These are phyloP conservation scores for Mus caroli DNA, from an alignment of 2,797 vertebrate genomes.

Conservation along the genomic window DNA sequence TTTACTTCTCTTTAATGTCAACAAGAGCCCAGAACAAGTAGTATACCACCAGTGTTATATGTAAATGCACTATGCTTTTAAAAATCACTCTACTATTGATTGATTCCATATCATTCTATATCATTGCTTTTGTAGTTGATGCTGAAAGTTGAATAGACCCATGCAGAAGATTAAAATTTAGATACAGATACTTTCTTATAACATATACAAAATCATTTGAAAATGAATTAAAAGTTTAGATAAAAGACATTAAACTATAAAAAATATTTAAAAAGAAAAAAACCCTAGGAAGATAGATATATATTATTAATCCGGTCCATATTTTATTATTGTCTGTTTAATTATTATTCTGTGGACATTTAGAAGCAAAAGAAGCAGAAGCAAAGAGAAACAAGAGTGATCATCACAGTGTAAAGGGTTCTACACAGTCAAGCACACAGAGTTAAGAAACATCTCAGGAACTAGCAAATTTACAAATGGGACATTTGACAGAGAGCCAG, in stretches of 20 bases:
- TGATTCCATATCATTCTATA: no score
- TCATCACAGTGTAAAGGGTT: not conserved
- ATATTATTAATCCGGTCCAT: not conserved
- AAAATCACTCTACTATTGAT: no score
- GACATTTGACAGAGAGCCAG: not conserved
- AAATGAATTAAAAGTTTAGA: not conserved
- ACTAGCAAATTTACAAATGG: not conserved
- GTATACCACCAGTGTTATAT: no score
- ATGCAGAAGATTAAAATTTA: no score
- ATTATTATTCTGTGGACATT: not conserved
- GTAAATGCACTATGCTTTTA: no score
- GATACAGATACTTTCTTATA: no score
- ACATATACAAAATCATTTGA: not conserved
- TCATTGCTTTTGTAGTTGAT: no score
- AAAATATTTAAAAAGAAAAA: not conserved
- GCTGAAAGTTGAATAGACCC: no score
- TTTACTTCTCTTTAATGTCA: no score
- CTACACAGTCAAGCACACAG: not conserved
- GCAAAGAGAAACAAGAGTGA: not conserved
- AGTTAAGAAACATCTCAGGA: not conserved
- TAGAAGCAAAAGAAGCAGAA: not conserved
- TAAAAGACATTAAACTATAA: not conserved
- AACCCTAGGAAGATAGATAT: not conserved
- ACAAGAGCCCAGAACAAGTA: no score
- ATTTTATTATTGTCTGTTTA: not conserved